Conservation (phyloP, 2,797 vertebrate species). For the Triplophysa bombifrons region DNA sequence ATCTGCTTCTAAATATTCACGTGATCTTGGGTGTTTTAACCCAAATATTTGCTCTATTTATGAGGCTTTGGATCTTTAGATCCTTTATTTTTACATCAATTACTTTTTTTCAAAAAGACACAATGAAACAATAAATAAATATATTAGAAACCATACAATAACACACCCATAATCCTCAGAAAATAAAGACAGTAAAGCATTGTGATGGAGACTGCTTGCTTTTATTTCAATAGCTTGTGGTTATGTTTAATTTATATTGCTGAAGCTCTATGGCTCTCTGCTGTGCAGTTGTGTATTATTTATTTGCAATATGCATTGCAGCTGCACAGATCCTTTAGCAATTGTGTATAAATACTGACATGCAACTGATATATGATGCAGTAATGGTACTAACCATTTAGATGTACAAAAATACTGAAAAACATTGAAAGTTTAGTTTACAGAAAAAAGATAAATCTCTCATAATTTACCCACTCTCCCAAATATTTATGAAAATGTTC, state of each 20-base stretch:
- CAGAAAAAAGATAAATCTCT: too few species aligned
- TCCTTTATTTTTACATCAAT: too few species aligned
- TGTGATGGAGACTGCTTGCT: not conserved
- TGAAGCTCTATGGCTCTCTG: slow-evolving; percentile 4
- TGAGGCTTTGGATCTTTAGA: too few species aligned
- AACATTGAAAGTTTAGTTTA: too few species aligned
- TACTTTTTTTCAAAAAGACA: not conserved
- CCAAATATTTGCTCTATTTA: too few species aligned
- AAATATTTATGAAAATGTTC: too few species aligned
- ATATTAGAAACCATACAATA: not conserved
- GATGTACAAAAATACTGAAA: too few species aligned
- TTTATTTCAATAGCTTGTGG: not conserved
- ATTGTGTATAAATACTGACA: slow-evolving; percentile 11
- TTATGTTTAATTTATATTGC: not conserved
- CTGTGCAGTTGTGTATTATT: slow-evolving; percentile 31
- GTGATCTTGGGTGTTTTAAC: not conserved
- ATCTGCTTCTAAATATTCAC: too few species aligned
- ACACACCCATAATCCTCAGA: not conserved
- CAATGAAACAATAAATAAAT: not conserved
- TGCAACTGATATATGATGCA: slow-evolving; percentile 12
- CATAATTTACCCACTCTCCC: too few species aligned
- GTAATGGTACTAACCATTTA: not conserved
- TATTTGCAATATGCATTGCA: slow-evolving; percentile 19
- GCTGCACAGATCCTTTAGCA: slow-evolving; percentile 14
- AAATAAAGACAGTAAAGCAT: slow-evolving; percentile 3